A percentile compares a stretch with the other conserved stretches of the same genome.
Conservation (phyloP, 1,140 invertebrate species). For the Periplaneta americana region DNA sequence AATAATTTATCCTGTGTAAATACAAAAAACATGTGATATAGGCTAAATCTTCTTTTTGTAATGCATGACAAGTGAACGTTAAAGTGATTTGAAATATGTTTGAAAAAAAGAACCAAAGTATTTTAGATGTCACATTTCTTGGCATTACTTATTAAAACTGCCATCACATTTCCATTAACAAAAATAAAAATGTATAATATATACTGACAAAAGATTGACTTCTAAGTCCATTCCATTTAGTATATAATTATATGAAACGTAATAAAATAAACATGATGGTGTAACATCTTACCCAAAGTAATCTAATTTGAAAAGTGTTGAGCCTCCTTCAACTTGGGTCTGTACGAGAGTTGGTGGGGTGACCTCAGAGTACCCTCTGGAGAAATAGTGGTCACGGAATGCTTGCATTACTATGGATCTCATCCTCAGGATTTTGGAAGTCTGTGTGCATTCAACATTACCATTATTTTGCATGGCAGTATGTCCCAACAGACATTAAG, state of each 20-base stretch:
- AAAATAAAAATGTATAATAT: background rate
- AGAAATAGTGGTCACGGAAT: constrained; percentile 87
- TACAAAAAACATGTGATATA: too few species aligned
- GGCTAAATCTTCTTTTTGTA: too few species aligned
- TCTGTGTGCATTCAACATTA: constrained; percentile 44
- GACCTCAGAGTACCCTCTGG: constrained; percentile 85
- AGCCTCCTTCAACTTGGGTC: constrained; percentile 95
- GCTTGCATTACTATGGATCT: constrained; percentile 84
- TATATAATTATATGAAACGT: background rate
- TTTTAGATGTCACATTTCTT: too few species aligned
- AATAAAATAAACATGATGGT: background rate
- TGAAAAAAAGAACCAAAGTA: too few species aligned
- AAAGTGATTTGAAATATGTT: too few species aligned
- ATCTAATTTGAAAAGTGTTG: constrained; percentile 93
- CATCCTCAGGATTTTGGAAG: constrained; percentile 85
- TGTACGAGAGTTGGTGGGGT: constrained; percentile 96
- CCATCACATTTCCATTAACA: too few species aligned
- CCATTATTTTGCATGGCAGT: too few species aligned
- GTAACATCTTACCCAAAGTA: constrained; percentile 75
- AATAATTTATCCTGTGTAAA: too few species aligned
- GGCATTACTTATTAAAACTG: too few species aligned
- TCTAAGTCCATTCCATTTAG: too few species aligned
- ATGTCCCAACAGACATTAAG: too few species aligned
- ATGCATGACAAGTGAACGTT: too few species aligned
- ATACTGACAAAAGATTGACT: background rate